phyloP scores from a whole-genome alignment of 2,113 vertebrate genomes.

The Oxyruncus cristatus region DNA sequence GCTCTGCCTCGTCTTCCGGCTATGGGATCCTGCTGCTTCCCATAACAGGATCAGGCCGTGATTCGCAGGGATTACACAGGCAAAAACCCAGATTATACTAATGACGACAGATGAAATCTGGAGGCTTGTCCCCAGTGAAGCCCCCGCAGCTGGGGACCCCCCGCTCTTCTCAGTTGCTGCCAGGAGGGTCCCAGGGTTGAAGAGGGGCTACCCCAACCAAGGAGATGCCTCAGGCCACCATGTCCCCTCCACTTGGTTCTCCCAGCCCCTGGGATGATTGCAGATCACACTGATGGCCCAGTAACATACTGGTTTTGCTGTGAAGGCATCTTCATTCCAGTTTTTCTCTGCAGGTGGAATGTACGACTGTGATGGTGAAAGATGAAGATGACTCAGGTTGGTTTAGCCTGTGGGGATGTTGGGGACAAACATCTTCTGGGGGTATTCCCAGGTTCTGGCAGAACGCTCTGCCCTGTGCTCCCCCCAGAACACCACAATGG shows the following conservation, averaged over 20 bases:
- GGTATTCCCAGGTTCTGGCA: not conserved
- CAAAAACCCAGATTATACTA: not conserved
- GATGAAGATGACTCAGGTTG: not conserved
- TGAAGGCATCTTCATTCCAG: rapidly evolving
- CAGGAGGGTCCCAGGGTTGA: not conserved
- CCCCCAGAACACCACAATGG: rapidly evolving
- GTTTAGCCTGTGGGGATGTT: not conserved
- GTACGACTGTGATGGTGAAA: not conserved
- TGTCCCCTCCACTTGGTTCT: not conserved
- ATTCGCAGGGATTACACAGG: not conserved
- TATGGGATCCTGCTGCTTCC: not conserved
- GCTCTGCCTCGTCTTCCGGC: not conserved
- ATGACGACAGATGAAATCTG: not conserved
- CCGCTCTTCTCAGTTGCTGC: not conserved
- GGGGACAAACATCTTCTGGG: not conserved
- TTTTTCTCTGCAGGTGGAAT: conserved; percentile 47
- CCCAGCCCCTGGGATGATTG: not conserved
- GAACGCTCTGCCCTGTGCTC: not conserved
- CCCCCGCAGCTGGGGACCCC: not conserved
- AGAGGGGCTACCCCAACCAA: rapidly evolving
- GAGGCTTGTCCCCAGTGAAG: not conserved
- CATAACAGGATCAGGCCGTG: not conserved
- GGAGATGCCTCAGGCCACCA: not conserved
- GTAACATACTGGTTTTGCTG: not conserved
- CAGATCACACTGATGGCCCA: not conserved